Evolutionary conservation across 2,113 vertebrate species (phyloP).

Genomic region (Indicator indicator): DNA sequence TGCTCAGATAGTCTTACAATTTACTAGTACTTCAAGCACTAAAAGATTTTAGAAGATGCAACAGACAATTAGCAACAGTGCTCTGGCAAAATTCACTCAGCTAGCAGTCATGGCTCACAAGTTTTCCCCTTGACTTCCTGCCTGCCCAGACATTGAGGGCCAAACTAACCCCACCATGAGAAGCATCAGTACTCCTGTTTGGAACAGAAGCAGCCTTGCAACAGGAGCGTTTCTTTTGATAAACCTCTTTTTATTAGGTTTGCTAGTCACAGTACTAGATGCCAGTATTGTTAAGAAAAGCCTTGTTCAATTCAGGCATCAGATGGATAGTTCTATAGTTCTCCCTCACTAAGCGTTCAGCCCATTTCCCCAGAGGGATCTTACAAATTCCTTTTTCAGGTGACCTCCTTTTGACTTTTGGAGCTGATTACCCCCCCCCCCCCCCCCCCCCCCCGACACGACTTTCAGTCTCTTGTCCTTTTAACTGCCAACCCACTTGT

Average conservation of each 20-base stretch:
- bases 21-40: neutral
- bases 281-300: accelerated
- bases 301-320: neutral
- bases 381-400: neutral
- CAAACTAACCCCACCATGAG: neutral
- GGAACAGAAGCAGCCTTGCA: neutral
- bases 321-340: neutral
- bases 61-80: neutral
- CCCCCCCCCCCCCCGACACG: neutral
- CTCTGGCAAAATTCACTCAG: no score
- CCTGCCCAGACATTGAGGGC: accelerated
- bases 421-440: neutral
- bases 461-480: neutral
- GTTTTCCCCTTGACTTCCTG: neutral
- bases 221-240: neutral
- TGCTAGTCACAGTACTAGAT: neutral
- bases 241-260: neutral
- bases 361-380: neutral
- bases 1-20: neutral
- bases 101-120: neutral
- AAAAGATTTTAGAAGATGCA: neutral
- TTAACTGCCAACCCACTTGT: neutral
- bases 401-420: neutral
- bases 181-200: neutral
- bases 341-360: accelerated